These are phyloP conservation scores for Beris chalybata DNA, from an alignment of 2,888 invertebrate genomes.

Conservation along the genomic window DNA sequence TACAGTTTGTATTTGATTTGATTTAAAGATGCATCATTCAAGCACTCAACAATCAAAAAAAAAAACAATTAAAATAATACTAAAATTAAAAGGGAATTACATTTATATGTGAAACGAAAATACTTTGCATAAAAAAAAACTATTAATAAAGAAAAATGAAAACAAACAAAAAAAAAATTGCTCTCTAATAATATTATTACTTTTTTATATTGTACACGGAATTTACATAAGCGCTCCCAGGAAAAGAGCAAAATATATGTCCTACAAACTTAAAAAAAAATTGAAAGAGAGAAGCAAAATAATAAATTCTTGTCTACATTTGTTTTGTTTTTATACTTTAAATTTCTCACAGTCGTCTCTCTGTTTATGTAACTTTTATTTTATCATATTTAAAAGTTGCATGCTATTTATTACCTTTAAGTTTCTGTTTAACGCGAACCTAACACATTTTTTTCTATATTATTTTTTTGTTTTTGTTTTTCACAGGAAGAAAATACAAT, in stretches of 20 bases:
- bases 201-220: conserved; percentile 13
- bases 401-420: too few relatives aligned
- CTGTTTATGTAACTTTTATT: too few relatives aligned
- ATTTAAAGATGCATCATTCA: conserved; percentile 29
- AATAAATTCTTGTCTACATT: too few relatives aligned
- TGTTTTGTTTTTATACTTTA: too few relatives aligned
- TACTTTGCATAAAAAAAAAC: conserved; percentile 7
- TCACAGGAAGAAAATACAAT: conserved; percentile 33
- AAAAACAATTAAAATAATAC: conserved; percentile 11
- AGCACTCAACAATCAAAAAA: conserved; percentile 31
- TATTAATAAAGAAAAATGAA: conserved; percentile 11
- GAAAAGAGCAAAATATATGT: neutral
- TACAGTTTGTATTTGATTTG: conserved; percentile 15
- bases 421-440: too few relatives aligned
- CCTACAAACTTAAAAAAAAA: too few relatives aligned
- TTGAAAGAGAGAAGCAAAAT: too few relatives aligned
- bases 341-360: too few relatives aligned
- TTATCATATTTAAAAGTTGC: too few relatives aligned
- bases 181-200: too few relatives aligned
- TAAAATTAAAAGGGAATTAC: neutral
- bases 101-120: conserved; percentile 10
- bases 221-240: conserved; percentile 16
- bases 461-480: conserved; percentile 19
- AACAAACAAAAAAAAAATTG: neutral
- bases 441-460: too few relatives aligned